Evolutionary conservation across 2,888 invertebrate genomes (phyloP), one percentile per base, ranked within the genome.

Genomic region (Ormyrus pomaceus): DNA sequence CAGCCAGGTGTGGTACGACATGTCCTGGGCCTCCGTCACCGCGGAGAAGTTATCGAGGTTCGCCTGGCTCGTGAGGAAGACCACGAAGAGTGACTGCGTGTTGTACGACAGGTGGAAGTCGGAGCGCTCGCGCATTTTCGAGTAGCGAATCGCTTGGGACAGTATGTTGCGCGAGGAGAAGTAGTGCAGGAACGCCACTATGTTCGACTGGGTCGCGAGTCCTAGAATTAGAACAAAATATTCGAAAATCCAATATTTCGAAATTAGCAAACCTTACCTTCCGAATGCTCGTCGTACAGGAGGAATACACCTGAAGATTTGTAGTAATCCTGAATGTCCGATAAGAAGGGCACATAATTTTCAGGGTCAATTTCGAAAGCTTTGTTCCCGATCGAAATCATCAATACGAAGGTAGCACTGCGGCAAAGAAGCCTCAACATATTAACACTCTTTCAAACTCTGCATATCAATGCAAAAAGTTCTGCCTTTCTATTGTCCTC

Each of bases 1-100:
- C 4, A 87, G 48, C 87, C 87, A 87, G n/a, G 77, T 79, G 46
- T 85, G 71, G 5, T 68, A 77, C 2, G 82, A 81, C 85, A 87
- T 86, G 51, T 83, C 78, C 13, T 83, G 81, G 5, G 51, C 58
- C 0, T 13, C 65, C 0, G 83, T 83, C 0, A 65, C 59, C 2
- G 68, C 48, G 0, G 72, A 55, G 11, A 87, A 86, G 11, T 83
- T 70, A 0, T 48, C 5, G 5, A 82, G 51, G 6, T 73, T 48
- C 0, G 55, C 6, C 10, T 10, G 2, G 2, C 66, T 45, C 1
- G 71, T 11, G 6, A 87, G 13, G 8, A 83, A 48, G 3, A 84
- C 82, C 2, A 84, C 55, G 64, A 77, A 66, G 11, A 87, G 53
- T 1, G 87, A 83, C 10, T 83, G 82, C 5, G 82, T 77, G 34